phyloP scores from a whole-genome alignment of 64 coral and sea anemone species.

The Pachyseris speciosa region DNA sequence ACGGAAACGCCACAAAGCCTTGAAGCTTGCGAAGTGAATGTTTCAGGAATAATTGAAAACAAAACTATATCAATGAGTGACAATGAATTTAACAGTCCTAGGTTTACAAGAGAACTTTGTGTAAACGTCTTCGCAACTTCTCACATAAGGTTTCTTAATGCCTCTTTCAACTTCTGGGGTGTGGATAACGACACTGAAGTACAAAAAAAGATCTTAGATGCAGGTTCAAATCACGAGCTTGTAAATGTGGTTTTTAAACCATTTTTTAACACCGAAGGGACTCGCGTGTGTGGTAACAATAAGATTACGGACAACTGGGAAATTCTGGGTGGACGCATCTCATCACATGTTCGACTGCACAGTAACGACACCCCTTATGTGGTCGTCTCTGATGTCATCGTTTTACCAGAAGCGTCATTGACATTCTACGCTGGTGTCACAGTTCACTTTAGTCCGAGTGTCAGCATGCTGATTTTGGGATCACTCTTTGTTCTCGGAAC shows the following conservation, averaged over 20 bases:
- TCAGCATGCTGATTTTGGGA: constrained; percentile 30
- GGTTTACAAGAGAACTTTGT: constrained; percentile 1
- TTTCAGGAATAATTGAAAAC: background rate
- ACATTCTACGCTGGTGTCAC: constrained; percentile 22
- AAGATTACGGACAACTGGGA: too few species aligned
- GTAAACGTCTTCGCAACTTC: background rate
- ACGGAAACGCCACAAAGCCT: too few species aligned
- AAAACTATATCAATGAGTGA: background rate
- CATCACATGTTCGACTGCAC: background rate
- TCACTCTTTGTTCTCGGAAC: background rate
- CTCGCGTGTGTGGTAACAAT: background rate
- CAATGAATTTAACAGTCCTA: background rate
- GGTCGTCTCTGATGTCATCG: constrained; percentile 1
- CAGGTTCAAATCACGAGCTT: background rate
- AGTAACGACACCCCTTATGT: background rate
- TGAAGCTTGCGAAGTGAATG: background rate
- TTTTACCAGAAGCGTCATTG: constrained; percentile 2
- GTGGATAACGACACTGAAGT: background rate
- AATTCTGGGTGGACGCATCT: constrained; percentile 12
- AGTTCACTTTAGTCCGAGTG: background rate
- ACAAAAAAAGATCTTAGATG: background rate
- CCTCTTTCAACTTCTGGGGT: constrained; percentile 10
- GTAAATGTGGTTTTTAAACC: background rate
- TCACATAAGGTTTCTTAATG: background rate
- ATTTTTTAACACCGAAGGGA: background rate